phyloP scores from a whole-genome alignment of 2,888 invertebrate species.

The Lymantria dispar region DNA sequence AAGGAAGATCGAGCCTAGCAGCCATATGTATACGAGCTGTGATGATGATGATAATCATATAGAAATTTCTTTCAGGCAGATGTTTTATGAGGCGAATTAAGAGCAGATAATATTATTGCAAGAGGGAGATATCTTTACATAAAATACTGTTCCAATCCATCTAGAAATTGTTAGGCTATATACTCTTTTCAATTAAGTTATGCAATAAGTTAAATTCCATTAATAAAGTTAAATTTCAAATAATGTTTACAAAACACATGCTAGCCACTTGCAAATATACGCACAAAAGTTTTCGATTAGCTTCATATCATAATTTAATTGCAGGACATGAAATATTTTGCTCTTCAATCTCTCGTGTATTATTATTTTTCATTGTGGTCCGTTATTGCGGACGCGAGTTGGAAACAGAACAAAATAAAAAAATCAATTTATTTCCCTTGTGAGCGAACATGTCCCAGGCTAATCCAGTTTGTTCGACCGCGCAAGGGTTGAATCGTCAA shows the following conservation, averaged over 20 bases:
- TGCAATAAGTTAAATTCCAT: not conserved
- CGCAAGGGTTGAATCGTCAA: constrained; percentile 80
- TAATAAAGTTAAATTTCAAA: not conserved
- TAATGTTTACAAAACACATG: not conserved
- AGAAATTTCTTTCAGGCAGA: too few species aligned
- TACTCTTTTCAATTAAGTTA: too few species aligned
- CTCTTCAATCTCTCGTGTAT: constrained; percentile 56
- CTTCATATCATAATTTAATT: constrained; percentile 25
- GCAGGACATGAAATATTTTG: constrained; percentile 43
- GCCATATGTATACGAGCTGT: too few species aligned
- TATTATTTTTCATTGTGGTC: constrained; percentile 71
- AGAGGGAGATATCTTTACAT: too few species aligned
- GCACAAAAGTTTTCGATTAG: not conserved
- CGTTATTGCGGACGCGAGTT: constrained; percentile 67
- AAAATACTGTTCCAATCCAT: not conserved
- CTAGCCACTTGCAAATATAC: not conserved
- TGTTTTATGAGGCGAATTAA: too few species aligned
- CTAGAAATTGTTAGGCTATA: constrained; percentile 12
- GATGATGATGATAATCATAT: too few species aligned
- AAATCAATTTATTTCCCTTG: constrained; percentile 79
- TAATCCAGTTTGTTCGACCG: constrained; percentile 80
- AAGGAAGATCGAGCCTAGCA: too few species aligned
- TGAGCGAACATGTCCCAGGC: constrained; percentile 74
- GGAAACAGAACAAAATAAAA: constrained; percentile 66
- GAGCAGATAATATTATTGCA: too few species aligned